Evolutionary conservation across 2,888 invertebrate species (phyloP).

Genomic region (Mayetiola destructor): DNA sequence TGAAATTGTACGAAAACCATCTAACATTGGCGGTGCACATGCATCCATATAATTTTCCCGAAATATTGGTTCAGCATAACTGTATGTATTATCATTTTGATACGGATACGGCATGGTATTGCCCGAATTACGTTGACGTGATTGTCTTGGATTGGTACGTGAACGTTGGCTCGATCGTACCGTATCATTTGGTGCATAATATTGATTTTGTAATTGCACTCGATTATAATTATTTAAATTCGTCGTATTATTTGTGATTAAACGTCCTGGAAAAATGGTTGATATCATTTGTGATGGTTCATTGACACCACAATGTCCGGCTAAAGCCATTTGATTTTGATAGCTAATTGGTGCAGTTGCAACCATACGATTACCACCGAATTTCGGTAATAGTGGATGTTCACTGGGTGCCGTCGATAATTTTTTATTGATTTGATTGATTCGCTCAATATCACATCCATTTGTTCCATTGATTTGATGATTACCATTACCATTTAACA

Average conservation of each 20-base stretch:
- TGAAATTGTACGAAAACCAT: background rate
- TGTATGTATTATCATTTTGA: constrained; percentile 23
- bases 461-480: constrained; percentile 13
- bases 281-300: constrained; percentile 21
- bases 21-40: background rate
- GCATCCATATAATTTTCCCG: constrained; percentile 61
- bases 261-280: constrained; percentile 29
- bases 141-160: constrained; percentile 30
- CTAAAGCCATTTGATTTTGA: background rate
- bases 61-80: constrained; percentile 52
- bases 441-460: constrained; percentile 29
- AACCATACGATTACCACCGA: constrained; percentile 20
- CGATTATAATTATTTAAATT: constrained; percentile 24
- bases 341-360: constrained; percentile 20
- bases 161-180: constrained; percentile 21
- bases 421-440: constrained; percentile 33
- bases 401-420: constrained; percentile 18
- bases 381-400: constrained; percentile 2
- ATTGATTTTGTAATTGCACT: constrained; percentile 14
- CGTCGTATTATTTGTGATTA: constrained; percentile 25
- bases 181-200: constrained; percentile 20
- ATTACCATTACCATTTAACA: background rate
- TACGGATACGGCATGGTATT: constrained; percentile 18
- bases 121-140: constrained; percentile 30
- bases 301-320: too few relatives aligned